phyloP scores from a whole-genome alignment of 2,888 invertebrate genomes.

The Neocrepidodera transversa region DNA sequence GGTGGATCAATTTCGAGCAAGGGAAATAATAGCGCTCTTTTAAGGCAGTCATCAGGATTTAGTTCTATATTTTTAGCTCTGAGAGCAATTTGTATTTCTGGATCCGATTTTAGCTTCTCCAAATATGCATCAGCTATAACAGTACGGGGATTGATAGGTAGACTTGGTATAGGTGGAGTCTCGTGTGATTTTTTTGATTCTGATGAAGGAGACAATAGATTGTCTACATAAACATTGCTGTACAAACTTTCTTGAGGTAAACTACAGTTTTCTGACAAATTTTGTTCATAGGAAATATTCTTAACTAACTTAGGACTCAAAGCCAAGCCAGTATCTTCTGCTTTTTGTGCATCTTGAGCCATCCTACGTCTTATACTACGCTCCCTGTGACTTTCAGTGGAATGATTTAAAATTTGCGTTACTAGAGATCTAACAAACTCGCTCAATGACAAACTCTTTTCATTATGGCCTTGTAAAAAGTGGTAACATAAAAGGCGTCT shows the following conservation, averaged over 20 bases:
- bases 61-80: slow-evolving; percentile 82
- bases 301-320: slow-evolving; percentile 41
- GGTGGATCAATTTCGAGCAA: slow-evolving; percentile 86
- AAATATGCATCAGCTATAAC: slow-evolving; percentile 80
- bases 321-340: slow-evolving; percentile 35
- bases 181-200: slow-evolving; percentile 48
- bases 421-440: slow-evolving; percentile 86
- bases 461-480: slow-evolving; percentile 85
- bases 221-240: slow-evolving; percentile 53
- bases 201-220: slow-evolving; percentile 47
- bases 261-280: slow-evolving; percentile 48
- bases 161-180: slow-evolving; percentile 56
- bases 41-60: slow-evolving; percentile 91
- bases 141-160: slow-evolving; percentile 67
- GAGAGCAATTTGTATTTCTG: slow-evolving; percentile 81
- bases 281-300: slow-evolving; percentile 47
- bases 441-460: slow-evolving; percentile 83
- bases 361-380: slow-evolving; percentile 56
- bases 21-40: slow-evolving; percentile 86
- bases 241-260: slow-evolving; percentile 53
- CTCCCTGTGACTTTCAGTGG: slow-evolving; percentile 62
- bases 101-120: slow-evolving; percentile 77
- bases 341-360: slow-evolving; percentile 48
- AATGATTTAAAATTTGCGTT: slow-evolving; percentile 82
- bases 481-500: slow-evolving; percentile 85